Conservation (phyloP, 2,113 vertebrate genomes). For the Merops nubicus region DNA sequence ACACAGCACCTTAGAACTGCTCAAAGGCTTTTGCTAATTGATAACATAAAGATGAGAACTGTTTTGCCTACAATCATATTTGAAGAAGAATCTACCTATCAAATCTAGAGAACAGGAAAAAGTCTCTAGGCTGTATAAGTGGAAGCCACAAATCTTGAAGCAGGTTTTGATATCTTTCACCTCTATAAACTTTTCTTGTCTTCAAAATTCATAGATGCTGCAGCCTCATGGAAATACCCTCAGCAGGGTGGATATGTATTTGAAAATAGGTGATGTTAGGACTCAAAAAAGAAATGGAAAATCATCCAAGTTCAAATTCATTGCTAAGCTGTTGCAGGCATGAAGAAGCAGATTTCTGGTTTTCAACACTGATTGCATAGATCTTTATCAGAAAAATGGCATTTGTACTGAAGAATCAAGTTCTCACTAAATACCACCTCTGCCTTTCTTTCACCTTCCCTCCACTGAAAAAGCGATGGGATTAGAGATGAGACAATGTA, state of each 20-base stretch:
- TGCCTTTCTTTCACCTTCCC: neutral
- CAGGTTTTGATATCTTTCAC: conserved; percentile 18
- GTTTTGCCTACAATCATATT: conserved; percentile 5
- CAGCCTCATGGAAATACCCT: neutral
- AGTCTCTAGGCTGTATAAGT: neutral
- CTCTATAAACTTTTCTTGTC: neutral
- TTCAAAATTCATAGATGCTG: conserved; percentile 1
- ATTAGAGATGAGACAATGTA: neutral
- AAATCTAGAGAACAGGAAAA: conserved; percentile 9
- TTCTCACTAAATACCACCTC: neutral
- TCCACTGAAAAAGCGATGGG: neutral
- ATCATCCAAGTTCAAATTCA: neutral
- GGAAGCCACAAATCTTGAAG: conserved; percentile 21
- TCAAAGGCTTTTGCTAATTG: conserved; percentile 19
- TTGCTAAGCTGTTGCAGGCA: neutral
- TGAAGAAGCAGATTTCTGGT: neutral
- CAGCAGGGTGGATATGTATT: too few relatives aligned
- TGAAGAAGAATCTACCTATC: conserved; percentile 22
- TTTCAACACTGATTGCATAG: neutral
- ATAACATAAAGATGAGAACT: neutral
- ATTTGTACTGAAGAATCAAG: neutral
- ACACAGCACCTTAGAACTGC: neutral
- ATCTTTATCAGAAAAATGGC: neutral
- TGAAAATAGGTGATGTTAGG: neutral
- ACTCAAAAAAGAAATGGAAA: neutral